A percentile compares a stretch with the other conserved stretches of the same genome.
phyloP scores from a whole-genome alignment of 2,888 invertebrate species.

The Drosophila nigricruria region DNA sequence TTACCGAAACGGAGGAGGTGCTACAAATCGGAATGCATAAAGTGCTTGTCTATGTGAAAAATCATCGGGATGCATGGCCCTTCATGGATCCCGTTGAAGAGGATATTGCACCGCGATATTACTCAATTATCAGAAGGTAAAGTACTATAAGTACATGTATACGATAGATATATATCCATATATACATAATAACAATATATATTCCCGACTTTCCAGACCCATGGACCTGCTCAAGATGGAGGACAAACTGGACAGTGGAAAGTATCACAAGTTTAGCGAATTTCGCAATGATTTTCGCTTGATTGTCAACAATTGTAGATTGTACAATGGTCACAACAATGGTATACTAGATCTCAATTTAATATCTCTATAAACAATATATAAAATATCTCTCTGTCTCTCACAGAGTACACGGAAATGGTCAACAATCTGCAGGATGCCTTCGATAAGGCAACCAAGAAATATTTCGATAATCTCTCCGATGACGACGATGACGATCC shows the following conservation, averaged over 20 bases:
- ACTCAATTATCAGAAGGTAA: slow-evolving; percentile 89
- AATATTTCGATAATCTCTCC: slow-evolving; percentile 92
- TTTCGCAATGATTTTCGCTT: slow-evolving; percentile 95
- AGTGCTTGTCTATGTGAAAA: slow-evolving; percentile 94
- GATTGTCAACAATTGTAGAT: slow-evolving; percentile 96
- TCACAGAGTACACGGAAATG: slow-evolving; percentile 72
- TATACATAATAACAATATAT: neutral
- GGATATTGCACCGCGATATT: slow-evolving; percentile 95
- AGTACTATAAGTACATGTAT: neutral
- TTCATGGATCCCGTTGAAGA: slow-evolving; percentile 97
- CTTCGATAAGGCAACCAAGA: slow-evolving; percentile 92
- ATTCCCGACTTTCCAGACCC: slow-evolving; percentile 86
- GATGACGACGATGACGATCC: slow-evolving; percentile 94
- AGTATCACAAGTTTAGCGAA: slow-evolving; percentile 91
- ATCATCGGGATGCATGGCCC: slow-evolving; percentile 97
- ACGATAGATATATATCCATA: neutral
- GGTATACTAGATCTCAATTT: slow-evolving; percentile 86
- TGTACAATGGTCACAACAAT: slow-evolving; percentile 97
- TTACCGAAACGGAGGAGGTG: slow-evolving; percentile 93
- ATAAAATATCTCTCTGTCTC: neutral
- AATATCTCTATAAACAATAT: neutral
- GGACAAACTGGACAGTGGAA: slow-evolving; percentile 92
- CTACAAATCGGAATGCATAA: slow-evolving; percentile 96
- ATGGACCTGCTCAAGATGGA: slow-evolving; percentile 96
- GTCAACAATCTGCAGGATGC: slow-evolving; percentile 91